Conservation (phyloP, 2,888 invertebrate genomes). For the Siphonodentalium dalli region DNA sequence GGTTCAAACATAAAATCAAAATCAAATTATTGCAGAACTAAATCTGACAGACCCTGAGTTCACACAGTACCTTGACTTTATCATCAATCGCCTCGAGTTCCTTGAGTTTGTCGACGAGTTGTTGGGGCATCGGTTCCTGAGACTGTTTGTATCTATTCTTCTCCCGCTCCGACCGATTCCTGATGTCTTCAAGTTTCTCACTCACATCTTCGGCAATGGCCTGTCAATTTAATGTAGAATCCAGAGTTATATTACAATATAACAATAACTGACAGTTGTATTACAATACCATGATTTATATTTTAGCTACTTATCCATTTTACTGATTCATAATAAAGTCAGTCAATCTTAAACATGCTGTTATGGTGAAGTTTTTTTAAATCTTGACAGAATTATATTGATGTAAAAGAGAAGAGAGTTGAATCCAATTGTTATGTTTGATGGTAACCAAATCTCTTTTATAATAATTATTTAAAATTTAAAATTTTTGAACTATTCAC, state of each 20-base stretch:
- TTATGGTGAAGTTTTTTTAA: no score
- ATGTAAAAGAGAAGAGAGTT: background rate
- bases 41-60: background rate
- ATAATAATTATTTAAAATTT: no score
- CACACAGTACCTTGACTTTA: conserved; percentile 40
- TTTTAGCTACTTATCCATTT: background rate
- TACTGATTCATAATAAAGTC: background rate
- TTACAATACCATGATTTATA: background rate
- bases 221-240: conserved; percentile 23
- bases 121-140: conserved; percentile 46
- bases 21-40: no score
- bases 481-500: no score
- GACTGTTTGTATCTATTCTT: conserved; percentile 40
- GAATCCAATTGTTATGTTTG: no score
- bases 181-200: conserved; percentile 39
- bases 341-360: background rate
- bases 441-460: no score
- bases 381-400: no score
- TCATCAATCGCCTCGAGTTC: conserved; percentile 46
- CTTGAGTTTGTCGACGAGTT: conserved; percentile 47
- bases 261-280: background rate
- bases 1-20: no score
- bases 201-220: conserved; percentile 40
- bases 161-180: conserved; percentile 42
- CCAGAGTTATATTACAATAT: background rate